Conservation (phyloP, 2,888 invertebrate genomes). For the Coleophora deauratella region DNA sequence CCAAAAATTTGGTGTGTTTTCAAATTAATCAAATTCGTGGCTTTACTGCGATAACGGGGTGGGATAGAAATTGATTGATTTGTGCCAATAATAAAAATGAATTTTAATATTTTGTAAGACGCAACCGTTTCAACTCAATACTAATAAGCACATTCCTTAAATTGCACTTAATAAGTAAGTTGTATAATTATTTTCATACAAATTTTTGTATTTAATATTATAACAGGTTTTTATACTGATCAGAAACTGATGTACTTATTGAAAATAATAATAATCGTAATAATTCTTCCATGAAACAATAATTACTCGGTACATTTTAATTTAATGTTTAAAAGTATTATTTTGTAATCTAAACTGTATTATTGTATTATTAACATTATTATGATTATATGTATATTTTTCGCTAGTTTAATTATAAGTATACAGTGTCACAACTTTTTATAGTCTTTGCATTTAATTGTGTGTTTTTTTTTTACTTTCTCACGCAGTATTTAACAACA, state of each 20-base stretch:
- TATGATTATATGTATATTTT: conserved; percentile 32
- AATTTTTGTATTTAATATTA: conserved; percentile 31
- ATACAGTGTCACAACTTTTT: conserved; percentile 44
- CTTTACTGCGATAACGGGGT: no score
- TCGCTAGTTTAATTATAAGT: conserved; percentile 34
- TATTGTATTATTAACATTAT: no score
- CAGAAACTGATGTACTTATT: conserved; percentile 2
- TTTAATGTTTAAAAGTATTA: conserved; percentile 49
- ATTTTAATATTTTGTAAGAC: conserved; percentile 32
- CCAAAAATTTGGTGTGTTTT: no score
- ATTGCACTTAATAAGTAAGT: conserved; percentile 47
- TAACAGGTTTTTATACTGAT: conserved; percentile 9
- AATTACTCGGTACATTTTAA: conserved; percentile 40
- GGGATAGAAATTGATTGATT: conserved; percentile 35
- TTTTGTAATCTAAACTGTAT: conserved; percentile 50
- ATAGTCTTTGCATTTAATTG: conserved; percentile 39
- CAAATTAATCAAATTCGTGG: no score
- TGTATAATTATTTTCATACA: conserved; percentile 58
- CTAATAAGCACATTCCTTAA: conserved; percentile 47
- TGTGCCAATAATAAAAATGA: conserved; percentile 64
- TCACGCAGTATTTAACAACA: conserved; percentile 41
- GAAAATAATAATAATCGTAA: conserved; percentile 15
- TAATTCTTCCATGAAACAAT: conserved; percentile 53
- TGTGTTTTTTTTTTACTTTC: conserved; percentile 19
- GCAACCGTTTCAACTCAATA: conserved; percentile 7